Percentiles rank a stretch among this genome's conserved stretches.
phyloP scores from a whole-genome alignment of 2,888 invertebrate genomes.

The Tipula confusa region DNA sequence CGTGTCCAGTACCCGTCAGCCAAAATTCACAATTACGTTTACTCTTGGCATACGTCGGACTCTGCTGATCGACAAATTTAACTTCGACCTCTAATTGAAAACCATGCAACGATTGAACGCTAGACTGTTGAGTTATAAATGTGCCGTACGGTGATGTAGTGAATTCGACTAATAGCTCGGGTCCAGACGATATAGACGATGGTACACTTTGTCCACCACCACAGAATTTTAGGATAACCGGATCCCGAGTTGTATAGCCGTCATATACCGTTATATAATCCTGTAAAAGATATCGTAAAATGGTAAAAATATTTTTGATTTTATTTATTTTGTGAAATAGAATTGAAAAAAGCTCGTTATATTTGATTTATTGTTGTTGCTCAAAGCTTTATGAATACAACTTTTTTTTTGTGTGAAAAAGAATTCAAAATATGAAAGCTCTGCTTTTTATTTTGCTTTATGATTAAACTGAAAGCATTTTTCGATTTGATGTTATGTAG shows the following conservation, averaged over 20 bases:
- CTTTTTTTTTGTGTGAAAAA: neutral
- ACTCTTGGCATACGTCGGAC: constrained; percentile 77
- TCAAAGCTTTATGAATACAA: neutral
- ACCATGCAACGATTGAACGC: constrained; percentile 74
- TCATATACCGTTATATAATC: constrained; percentile 87
- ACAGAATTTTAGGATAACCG: constrained; percentile 83
- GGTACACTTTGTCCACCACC: constrained; percentile 84
- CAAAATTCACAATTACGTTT: constrained; percentile 82
- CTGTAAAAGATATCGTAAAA: too few species aligned
- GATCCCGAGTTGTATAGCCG: constrained; percentile 82
- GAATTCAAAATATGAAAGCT: neutral
- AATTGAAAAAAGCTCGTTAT: neutral
- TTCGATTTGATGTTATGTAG: neutral
- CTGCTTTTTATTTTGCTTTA: neutral
- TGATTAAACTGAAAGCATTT: neutral
- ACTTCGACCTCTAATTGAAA: constrained; percentile 83
- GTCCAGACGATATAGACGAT: constrained; percentile 79
- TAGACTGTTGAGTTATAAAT: constrained; percentile 70
- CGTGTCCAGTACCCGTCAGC: constrained; percentile 73
- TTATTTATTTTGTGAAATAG: neutral
- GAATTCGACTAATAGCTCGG: constrained; percentile 83
- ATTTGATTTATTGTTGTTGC: neutral
- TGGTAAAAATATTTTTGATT: neutral
- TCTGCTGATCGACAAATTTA: constrained; percentile 77
- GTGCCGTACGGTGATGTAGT: constrained; percentile 86